These are phyloP conservation scores for Parapsyche elsis DNA, from an alignment of 1,140 invertebrate genomes.

Conservation along the genomic window DNA sequence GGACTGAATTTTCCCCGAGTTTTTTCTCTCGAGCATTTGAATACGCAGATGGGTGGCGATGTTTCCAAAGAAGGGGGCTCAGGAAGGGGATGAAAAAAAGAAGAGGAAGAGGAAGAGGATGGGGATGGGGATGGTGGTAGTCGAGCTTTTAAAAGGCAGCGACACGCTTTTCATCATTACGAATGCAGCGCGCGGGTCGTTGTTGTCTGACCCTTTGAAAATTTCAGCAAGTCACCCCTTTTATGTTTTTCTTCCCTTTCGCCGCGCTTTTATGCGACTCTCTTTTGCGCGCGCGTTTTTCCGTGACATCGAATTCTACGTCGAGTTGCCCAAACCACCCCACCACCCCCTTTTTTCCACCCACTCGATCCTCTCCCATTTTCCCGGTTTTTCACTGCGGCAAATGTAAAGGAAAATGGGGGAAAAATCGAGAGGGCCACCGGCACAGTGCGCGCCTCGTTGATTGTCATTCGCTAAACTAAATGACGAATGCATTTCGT, in stretches of 20 bases:
- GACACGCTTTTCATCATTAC: conserved; percentile 22
- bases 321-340: background rate
- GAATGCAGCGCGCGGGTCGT: background rate
- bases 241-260: background rate
- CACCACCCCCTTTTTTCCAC: background rate
- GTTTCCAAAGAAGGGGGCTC: too few species aligned
- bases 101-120: background rate
- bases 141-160: conserved; percentile 13
- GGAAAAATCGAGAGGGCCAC: background rate
- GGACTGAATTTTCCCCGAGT: too few species aligned
- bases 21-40: too few species aligned
- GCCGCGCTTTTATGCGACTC: background rate
- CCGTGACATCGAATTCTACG: conserved; percentile 1
- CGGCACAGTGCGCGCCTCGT: background rate
- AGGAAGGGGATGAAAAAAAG: background rate
- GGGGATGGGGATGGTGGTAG: background rate
- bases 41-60: too few species aligned
- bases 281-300: background rate
- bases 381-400: background rate
- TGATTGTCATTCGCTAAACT: background rate
- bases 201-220: conserved; percentile 28
- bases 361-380: background rate
- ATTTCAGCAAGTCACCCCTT: conserved; percentile 23
- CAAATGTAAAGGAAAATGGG: background rate
- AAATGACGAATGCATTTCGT: too few species aligned